Percentiles rank a stretch among this genome's conserved stretches.
Evolutionary conservation across 2,888 invertebrate genomes (phyloP).

Genomic region (Tryphoninae sp.): DNA sequence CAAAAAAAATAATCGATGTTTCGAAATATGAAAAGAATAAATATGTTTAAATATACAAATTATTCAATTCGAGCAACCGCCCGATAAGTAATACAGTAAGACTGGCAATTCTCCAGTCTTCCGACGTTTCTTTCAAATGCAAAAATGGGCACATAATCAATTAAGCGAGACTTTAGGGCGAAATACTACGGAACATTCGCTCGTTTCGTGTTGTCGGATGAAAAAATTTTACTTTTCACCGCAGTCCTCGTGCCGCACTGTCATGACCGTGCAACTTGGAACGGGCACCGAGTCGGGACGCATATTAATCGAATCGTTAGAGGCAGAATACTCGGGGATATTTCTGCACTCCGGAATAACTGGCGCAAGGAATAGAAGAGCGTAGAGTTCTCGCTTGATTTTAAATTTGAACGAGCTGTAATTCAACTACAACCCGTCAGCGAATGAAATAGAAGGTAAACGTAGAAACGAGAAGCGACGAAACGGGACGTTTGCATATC

Average conservation of each 20-base stretch:
- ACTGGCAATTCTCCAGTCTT: too few relatives aligned
- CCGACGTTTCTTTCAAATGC: background rate
- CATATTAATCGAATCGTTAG: conserved; percentile 63
- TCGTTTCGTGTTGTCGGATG: conserved; percentile 16
- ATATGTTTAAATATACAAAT: too few relatives aligned
- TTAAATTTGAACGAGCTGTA: conserved; percentile 49
- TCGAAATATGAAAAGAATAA: too few relatives aligned
- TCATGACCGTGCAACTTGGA: conserved; percentile 42
- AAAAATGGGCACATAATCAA: conserved; percentile 25
- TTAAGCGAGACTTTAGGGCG: conserved; percentile 24
- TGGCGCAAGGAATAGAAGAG: conserved; percentile 26
- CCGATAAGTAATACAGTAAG: too few relatives aligned
- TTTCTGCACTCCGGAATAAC: conserved; percentile 30
- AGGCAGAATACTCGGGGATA: conserved; percentile 38
- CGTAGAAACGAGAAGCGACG: background rate
- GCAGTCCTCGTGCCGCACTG: conserved; percentile 20
- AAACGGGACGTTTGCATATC: too few relatives aligned
- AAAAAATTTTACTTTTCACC: conserved; percentile 21
- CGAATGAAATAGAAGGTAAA: conserved; percentile 8
- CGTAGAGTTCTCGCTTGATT: conserved; percentile 38
- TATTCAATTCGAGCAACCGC: too few relatives aligned
- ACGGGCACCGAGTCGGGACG: conserved; percentile 41
- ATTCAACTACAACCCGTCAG: conserved; percentile 39
- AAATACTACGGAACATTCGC: conserved; percentile 14
- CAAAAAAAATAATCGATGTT: too few relatives aligned